phyloP scores from a whole-genome alignment of 2,888 invertebrate genomes.

The Euplagia quadripunctaria region DNA sequence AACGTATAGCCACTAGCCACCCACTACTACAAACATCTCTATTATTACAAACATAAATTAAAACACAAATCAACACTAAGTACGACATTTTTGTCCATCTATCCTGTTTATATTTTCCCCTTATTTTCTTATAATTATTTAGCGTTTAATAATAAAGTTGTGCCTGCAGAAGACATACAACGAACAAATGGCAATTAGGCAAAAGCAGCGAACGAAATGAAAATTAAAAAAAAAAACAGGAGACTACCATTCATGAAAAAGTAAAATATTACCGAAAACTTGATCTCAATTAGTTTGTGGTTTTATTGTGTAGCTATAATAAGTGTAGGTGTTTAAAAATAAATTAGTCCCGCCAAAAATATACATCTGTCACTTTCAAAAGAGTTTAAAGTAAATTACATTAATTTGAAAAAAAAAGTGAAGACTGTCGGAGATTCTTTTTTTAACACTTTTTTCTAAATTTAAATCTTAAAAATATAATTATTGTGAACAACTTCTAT shows the following conservation, averaged over 20 bases:
- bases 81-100: neutral
- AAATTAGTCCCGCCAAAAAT: neutral
- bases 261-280: neutral
- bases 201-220: constrained; percentile 27
- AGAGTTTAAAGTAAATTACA: neutral
- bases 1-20: neutral
- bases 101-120: constrained; percentile 13
- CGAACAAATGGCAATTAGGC: constrained; percentile 41
- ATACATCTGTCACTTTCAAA: neutral
- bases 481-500: too few species aligned
- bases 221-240: constrained; percentile 29
- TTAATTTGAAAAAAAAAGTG: neutral
- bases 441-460: too few species aligned
- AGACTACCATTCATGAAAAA: constrained; percentile 1
- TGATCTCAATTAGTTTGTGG: neutral
- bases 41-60: neutral
- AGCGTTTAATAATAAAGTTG: constrained; percentile 48
- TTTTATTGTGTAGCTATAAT: neutral
- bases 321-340: neutral
- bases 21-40: neutral
- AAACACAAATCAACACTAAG: neutral
- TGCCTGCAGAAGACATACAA: constrained; percentile 50
- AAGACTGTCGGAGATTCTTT: too few species aligned
- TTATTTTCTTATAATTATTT: constrained; percentile 37
- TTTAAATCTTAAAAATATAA: too few species aligned